phyloP scores from a whole-genome alignment of 2,888 invertebrate species.

The Pyrochroa serraticornis region DNA sequence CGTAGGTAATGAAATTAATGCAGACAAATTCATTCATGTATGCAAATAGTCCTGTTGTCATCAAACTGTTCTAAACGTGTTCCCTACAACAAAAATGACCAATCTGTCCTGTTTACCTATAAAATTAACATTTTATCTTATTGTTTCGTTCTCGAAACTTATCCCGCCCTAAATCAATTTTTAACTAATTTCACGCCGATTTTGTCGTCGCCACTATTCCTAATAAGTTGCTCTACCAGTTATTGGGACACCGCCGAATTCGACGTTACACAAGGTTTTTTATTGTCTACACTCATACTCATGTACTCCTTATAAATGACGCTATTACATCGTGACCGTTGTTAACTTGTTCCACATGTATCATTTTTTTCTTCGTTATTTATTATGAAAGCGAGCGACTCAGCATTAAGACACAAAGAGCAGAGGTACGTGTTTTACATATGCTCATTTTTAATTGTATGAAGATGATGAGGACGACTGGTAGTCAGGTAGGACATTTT shows the following conservation, averaged over 20 bases:
- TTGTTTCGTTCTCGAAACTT: neutral
- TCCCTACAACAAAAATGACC: slow-evolving; percentile 8
- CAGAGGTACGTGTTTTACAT: slow-evolving; percentile 45
- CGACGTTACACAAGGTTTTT: neutral
- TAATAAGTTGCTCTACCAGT: too few relatives aligned
- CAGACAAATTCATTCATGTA: slow-evolving; percentile 40
- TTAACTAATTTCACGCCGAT: too few relatives aligned
- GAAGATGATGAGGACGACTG: slow-evolving; percentile 41
- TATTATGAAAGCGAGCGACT: slow-evolving; percentile 24
- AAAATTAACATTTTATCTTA: slow-evolving; percentile 10
- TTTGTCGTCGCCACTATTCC: too few relatives aligned
- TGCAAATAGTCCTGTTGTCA: slow-evolving; percentile 33
- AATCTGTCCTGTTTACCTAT: neutral
- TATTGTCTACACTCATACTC: neutral
- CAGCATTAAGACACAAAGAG: slow-evolving; percentile 22
- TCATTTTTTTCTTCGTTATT: slow-evolving; percentile 25
- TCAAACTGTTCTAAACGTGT: slow-evolving; percentile 10
- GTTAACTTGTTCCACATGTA: slow-evolving; percentile 26
- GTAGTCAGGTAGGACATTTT: slow-evolving; percentile 29
- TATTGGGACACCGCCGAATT: too few relatives aligned
- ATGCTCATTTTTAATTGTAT: slow-evolving; percentile 46
- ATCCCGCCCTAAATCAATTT: too few relatives aligned
- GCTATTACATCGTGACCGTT: slow-evolving; percentile 25
- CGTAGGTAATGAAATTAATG: slow-evolving; percentile 37
- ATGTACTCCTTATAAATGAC: slow-evolving; percentile 22